Evolutionary conservation across 2,113 vertebrate genomes (phyloP), one percentile per base, ranked within the genome.

Genomic region (Amia ocellicauda): DNA sequence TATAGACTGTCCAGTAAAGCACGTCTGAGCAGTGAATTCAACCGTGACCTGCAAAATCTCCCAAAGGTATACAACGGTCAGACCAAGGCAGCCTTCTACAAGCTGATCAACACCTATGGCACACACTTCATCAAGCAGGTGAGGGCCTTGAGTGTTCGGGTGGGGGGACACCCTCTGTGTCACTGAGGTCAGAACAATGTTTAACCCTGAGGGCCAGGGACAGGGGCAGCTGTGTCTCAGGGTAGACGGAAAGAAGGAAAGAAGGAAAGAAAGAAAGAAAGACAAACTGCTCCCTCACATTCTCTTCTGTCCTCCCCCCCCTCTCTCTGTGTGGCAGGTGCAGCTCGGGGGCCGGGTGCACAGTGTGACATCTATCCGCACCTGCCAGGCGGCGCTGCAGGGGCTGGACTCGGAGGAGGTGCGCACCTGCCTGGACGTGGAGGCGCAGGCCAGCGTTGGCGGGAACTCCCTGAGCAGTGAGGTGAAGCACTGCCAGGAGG

Each of bases 121-220:
- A 91, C 89, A 4, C 89, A 91, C 70, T 91, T 74, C 68, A 71
- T 91, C 74, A 87, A 75, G 2, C 86, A 86, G 77, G 89, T 88
- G 63, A 77, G 42, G 29, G 23, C n/a, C 2, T 11, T 23, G 20
- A 22, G 16, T 16, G 3, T 13, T 20, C 50, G 13, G 3, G 11
- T 7, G 1, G 5, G 19, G 22, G 22, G 7, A 23, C 4, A 1
- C 4, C 3, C 9, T 9, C 4, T 23, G n/a, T 41, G 14, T 49
- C 45, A 28, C n/a, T n/a, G n/a, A n/a, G n/a, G n/a, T n/a, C n/a
- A n/a, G n/a, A n/a, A n/a, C n/a, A n/a, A n/a, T n/a, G n/a, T n/a
- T n/a, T n/a, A n/a, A n/a, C n/a, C n/a, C n/a, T n/a, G n/a, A n/a
- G n/a, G n/a, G n/a, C n/a, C n/a, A n/a, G n/a, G n/a, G n/a, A n/a